Percentiles rank a stretch among this genome's conserved stretches.
Evolutionary conservation across 2,113 vertebrate genomes (phyloP).

Genomic region (Anser brachyrhynchus): DNA sequence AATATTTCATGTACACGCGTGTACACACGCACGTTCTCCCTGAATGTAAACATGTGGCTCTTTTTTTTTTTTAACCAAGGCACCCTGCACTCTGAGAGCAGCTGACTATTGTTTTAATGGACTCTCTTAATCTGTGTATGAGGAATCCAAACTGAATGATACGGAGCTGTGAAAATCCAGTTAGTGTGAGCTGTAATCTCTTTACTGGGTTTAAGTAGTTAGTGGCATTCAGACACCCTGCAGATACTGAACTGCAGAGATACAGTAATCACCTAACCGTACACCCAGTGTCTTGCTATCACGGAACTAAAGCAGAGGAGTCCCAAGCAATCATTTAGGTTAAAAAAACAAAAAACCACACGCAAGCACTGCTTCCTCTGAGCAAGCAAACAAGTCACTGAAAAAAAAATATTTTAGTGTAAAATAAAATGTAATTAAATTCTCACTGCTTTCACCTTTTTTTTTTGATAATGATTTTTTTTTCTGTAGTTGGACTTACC

Average conservation of each 20-base stretch:
- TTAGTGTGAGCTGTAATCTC: conserved; percentile 99
- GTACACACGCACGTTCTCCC: background rate
- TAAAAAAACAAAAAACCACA: background rate
- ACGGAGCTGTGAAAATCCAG: conserved; percentile 98
- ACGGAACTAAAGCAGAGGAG: conserved; percentile 8
- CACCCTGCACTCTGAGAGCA: conserved; percentile 68
- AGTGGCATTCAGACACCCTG: conserved; percentile 86
- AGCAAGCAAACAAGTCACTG: background rate
- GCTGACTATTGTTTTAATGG: conserved; percentile 80
- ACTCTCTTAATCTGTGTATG: conserved; percentile 88
- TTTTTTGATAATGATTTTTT: background rate
- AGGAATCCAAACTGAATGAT: conserved; percentile 89
- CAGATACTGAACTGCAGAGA: conserved; percentile 81
- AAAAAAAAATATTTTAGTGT: background rate
- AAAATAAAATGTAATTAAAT: conserved; percentile 1
- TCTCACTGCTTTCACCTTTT: background rate
- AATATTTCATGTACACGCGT: background rate
- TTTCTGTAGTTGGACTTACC: conserved; percentile 22
- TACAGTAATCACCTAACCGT: conserved; percentile 81
- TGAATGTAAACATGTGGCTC: background rate
- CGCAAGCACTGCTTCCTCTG: background rate
- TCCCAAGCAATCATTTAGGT: conserved; percentile 28
- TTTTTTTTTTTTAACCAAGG: background rate
- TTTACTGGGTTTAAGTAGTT: conserved; percentile 95
- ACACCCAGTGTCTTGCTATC: conserved; percentile 50